Base-by-base conservation (phyloP, 2,888 invertebrate genomes). In the Idaea straminata region DNA sequence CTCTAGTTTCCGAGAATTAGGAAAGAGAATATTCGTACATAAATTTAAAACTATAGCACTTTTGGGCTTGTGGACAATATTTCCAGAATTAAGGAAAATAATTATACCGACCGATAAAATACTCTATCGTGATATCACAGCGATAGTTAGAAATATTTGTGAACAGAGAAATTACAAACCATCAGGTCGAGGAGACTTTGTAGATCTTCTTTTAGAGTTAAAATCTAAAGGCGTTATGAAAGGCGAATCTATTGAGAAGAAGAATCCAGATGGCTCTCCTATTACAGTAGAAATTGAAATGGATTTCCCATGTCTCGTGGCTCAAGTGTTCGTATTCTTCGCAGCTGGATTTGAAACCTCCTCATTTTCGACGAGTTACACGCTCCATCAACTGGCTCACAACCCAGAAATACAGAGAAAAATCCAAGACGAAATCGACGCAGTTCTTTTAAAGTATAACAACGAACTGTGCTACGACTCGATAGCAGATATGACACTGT, bases 261-360 rank as follows among this genome's bases (percentile, higher is more conserved):
- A 69, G 60, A 74, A 74, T 35, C 61, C 76, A 3, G 83, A 87
- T 35, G 89, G 89, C 0, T 78, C 76, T 3, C 80, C 86, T 5
- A 66, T 74, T 15, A 65, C 67, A 10, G 82, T 80, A 0, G 82
- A 84, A 64, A 72, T 86, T 75, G 83, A 86, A 36, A 76, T 88
- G 77, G 80, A 82, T 61, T 68, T 79, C 0, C 64, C 72, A n/a
- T 74, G 77, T 59, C 76, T 88, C 70, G 81, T 74, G 3, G 86
- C 88, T 4, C 89, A 89, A 72, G 81, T 86, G 4, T 85, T 85
- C 25, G 69, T 89, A 13, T 89, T 89, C 72, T 89, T 90, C 38
- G 83, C 79, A 5, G 93, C 91, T n/a, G 93, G 93, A 4, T 92
- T 89, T 47, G 92, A 92, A 71, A 92, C 93, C 0, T 89, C 91